Evolutionary conservation across 2,888 invertebrate species (phyloP), one percentile per base, ranked within the genome.

Genomic region (Sphaerophoria taeniata): DNA sequence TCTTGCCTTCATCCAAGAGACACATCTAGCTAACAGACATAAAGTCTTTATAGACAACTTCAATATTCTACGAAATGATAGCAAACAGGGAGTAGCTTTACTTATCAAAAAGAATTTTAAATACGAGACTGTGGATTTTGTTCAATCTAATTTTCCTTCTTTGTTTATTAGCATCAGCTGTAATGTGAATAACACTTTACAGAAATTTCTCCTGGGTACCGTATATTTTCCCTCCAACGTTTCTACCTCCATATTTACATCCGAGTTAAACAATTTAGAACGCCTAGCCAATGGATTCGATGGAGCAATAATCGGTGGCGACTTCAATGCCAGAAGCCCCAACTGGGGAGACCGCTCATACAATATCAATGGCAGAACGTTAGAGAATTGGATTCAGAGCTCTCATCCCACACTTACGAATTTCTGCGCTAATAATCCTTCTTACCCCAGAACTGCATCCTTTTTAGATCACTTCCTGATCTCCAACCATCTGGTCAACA

Each of bases 401-500:
- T n/a, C 1, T 39, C 36, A 43, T 2, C 53, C 67, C 0, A 43
- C 43, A 2, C 39, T 43, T 9, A 43, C 39, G 11, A 43, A 9
- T 7, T 7, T 6, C 39, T 43, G 9, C 7, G 7, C 39, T 7
- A 11, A 43, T 43, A 43, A 7, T 43, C 39, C 39, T 11, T 9
- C 39, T 11, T 43, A 9, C 11, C 39, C 39, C 9, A 43, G 39
- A 11, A 11, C 9, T 11, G 9, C 39, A 9, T 43, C 39, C 7
- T 60, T 39, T 12, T 7, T 39, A 2, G 60, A 60, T 43, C 60
- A 60, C 11, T 60, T 60, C 12, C 16, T 60, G 2, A 43, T 60
- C n/a, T 43, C 60, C 7, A 60, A 43, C 14, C 43, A 60, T 43
- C 24, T 60, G 39, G 7, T 43, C 36, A 60, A 60, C 24, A 14